A percentile compares a stretch with the other conserved stretches of the same genome.
Evolutionary conservation across 1,140 invertebrate genomes (phyloP).

Genomic region (Holotrichia oblita): DNA sequence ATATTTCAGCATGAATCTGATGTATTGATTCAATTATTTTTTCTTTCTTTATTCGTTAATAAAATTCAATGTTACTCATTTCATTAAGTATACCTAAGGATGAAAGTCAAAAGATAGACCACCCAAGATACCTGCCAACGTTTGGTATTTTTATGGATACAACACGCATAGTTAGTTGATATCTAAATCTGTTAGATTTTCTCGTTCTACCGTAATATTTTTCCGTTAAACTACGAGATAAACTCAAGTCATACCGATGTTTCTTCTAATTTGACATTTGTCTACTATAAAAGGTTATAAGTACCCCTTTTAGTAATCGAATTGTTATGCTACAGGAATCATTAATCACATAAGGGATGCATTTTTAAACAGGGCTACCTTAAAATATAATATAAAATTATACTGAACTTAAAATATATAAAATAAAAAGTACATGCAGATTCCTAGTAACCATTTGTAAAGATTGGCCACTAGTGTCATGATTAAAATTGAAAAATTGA

Average conservation of each 20-base stretch:
- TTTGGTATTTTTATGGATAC: constrained; percentile 10
- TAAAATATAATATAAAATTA: no score
- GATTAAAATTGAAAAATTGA: no score
- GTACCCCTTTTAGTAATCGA: background rate
- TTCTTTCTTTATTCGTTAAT: background rate
- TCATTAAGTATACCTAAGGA: background rate
- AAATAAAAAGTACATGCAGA: no score
- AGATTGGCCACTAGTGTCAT: no score
- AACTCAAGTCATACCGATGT: background rate
- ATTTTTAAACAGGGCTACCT: no score
- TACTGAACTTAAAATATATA: no score
- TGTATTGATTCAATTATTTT: background rate
- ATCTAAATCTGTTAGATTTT: background rate
- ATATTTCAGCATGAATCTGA: background rate
- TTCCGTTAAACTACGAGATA: background rate
- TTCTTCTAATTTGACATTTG: background rate
- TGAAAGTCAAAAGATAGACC: background rate
- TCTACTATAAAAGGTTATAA: background rate
- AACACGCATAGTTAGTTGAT: constrained; percentile 1
- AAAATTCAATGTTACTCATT: background rate
- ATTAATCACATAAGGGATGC: background rate
- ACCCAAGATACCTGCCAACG: constrained; percentile 14
- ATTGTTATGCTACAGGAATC: background rate
- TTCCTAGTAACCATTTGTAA: no score
- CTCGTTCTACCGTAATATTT: background rate